Conservation (phyloP, 30 jellyfish, hydroid and myxozoan genomes). For the Turritopsis dohrnii region DNA sequence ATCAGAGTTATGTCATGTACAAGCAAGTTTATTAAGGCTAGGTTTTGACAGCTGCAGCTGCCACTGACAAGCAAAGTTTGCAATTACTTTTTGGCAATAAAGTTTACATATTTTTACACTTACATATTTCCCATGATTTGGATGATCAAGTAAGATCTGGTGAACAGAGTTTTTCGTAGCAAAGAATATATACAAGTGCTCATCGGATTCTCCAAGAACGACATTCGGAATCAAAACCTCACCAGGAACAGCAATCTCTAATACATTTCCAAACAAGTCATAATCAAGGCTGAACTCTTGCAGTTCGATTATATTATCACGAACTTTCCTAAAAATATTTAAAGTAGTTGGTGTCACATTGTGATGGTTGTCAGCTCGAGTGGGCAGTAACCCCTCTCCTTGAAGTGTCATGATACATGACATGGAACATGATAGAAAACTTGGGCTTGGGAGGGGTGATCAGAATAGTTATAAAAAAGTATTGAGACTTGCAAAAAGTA, state of each 20-base stretch:
- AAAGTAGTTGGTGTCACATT: no score
- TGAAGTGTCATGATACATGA: no score
- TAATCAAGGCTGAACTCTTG: slow-evolving; percentile 60
- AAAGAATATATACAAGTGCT: slow-evolving; percentile 28
- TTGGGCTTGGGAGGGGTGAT: no score
- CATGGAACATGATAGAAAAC: no score
- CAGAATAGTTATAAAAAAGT: no score
- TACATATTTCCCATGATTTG: slow-evolving; percentile 57
- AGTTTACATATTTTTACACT: no score
- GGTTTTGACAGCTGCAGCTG: no score
- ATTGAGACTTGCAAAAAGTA: no score
- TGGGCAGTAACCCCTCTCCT: no score
- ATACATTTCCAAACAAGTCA: slow-evolving; percentile 48
- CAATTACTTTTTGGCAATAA: neutral
- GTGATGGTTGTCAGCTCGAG: no score
- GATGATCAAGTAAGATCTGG: slow-evolving; percentile 53
- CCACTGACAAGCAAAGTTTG: neutral
- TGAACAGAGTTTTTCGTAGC: slow-evolving; percentile 63
- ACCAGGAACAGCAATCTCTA: slow-evolving; percentile 35
- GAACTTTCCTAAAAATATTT: slow-evolving; percentile 47
- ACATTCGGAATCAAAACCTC: slow-evolving; percentile 51
- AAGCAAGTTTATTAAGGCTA: no score
- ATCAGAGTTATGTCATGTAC: no score
- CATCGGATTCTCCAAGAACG: slow-evolving; percentile 44
- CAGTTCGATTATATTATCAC: slow-evolving; percentile 46